A percentile compares a stretch with the other conserved stretches of the same genome.
phyloP scores from a whole-genome alignment of 2,888 invertebrate species.

The Calliphora vomitoria region DNA sequence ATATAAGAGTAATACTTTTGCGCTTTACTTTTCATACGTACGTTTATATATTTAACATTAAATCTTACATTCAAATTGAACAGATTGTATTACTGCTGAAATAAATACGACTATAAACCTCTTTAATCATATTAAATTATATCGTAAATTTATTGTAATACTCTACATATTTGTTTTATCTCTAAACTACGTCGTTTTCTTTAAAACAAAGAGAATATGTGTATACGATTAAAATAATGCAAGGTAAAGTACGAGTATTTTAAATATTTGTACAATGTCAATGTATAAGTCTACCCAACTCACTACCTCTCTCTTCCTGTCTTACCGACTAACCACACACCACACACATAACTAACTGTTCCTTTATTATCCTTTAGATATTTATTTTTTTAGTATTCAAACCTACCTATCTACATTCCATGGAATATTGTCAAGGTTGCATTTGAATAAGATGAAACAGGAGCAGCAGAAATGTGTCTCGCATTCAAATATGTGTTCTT shows the following conservation, averaged over 20 bases:
- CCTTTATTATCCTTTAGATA: neutral
- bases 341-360: neutral
- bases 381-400: constrained; percentile 14
- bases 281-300: neutral
- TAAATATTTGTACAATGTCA: constrained; percentile 14
- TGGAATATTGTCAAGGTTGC: constrained; percentile 64
- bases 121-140: constrained; percentile 13
- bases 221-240: too few species aligned
- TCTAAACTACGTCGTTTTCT: constrained; percentile 31
- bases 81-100: neutral
- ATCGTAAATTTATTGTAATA: neutral
- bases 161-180: constrained; percentile 14
- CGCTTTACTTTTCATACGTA: too few species aligned
- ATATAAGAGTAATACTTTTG: too few species aligned
- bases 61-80: neutral
- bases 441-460: constrained; percentile 30
- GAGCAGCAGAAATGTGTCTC: neutral
- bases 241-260: too few species aligned
- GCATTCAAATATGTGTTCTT: constrained; percentile 30
- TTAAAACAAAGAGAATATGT: neutral
- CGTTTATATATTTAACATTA: too few species aligned
- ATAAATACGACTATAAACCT: neutral
- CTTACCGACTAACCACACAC: neutral
- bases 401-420: neutral
- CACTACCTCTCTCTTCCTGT: neutral